Conservation (phyloP, 2,113 vertebrate genomes). For the Oophaga pumilio region DNA sequence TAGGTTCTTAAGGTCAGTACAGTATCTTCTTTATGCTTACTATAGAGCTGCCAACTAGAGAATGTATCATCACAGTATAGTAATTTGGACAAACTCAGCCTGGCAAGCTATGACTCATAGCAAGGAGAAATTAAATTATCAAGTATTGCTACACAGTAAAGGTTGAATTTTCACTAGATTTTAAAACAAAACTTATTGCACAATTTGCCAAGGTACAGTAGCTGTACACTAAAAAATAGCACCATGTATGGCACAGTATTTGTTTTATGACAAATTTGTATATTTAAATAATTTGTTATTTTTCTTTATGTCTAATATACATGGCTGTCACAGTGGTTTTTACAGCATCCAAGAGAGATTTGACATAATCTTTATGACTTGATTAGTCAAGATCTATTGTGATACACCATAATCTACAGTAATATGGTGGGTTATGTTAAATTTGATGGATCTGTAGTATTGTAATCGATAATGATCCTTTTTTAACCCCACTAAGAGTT, state of each 20-base stretch:
- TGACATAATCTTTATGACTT: too few species aligned
- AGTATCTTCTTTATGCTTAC: background rate
- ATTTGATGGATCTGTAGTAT: too few species aligned
- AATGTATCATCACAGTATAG: slow-evolving; percentile 1
- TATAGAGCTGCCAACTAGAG: slow-evolving; percentile 7
- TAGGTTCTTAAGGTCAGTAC: slow-evolving; percentile 33
- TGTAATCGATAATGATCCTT: too few species aligned
- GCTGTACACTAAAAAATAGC: background rate
- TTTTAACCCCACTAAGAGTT: too few species aligned
- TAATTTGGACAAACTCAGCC: slow-evolving; percentile 8
- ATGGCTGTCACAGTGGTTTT: too few species aligned
- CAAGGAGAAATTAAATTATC: background rate
- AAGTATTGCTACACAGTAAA: background rate
- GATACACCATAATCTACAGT: too few species aligned
- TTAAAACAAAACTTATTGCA: background rate
- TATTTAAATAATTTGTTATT: too few species aligned
- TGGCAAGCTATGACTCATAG: background rate
- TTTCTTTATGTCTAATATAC: too few species aligned
- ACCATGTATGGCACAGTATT: background rate
- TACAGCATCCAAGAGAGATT: too few species aligned
- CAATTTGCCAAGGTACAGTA: background rate
- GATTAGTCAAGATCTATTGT: too few species aligned
- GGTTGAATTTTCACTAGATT: background rate
- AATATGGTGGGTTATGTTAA: too few species aligned
- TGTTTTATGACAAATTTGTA: background rate